phyloP scores from a whole-genome alignment of 2,113 vertebrate genomes.

The Ardeotis arabs region DNA sequence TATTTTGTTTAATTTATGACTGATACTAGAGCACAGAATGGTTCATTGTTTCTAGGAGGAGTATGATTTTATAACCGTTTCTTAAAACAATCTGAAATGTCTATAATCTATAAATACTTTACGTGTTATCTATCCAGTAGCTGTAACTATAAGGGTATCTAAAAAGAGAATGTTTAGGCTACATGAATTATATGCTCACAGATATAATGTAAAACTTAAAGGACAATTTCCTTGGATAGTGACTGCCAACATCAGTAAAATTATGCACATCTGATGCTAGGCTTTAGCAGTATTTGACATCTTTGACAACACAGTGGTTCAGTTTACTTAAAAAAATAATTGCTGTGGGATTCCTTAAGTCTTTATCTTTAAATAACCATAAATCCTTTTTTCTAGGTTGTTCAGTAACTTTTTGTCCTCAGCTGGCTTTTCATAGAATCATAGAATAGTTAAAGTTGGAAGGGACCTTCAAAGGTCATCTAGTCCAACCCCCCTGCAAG shows the following conservation, averaged over 20 bases:
- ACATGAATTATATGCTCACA: neutral
- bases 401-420: neutral
- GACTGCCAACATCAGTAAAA: neutral
- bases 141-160: neutral
- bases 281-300: neutral
- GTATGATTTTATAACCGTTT: neutral
- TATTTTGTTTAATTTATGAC: neutral
- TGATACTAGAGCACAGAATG: fast-evolving
- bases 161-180: neutral
- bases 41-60: neutral
- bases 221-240: neutral
- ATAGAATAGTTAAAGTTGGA: too few relatives aligned
- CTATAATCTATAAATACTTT: neutral
- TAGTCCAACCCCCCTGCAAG: too few relatives aligned
- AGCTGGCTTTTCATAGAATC: neutral
- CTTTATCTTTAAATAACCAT: neutral
- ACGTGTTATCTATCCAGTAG: neutral
- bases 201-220: neutral
- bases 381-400: neutral
- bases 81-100: neutral
- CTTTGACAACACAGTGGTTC: neutral
- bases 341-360: neutral
- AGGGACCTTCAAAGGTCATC: too few relatives aligned
- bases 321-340: neutral
- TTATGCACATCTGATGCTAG: neutral